Conservation (phyloP, 2,113 vertebrate species). For the Colaptes auratus region DNA sequence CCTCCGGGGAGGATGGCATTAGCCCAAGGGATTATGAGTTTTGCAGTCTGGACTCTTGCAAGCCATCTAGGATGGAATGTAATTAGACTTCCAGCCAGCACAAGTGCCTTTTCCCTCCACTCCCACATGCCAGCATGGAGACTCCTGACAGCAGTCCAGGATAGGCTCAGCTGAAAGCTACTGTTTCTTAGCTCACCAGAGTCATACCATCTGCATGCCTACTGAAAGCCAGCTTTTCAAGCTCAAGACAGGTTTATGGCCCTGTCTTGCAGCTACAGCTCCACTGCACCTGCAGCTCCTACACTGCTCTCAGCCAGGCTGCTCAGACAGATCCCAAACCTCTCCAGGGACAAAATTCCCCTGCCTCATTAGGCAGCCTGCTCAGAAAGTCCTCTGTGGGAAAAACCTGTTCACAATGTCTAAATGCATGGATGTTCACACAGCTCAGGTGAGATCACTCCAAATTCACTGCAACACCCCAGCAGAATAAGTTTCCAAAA, state of each 20-base stretch:
- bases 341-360: not conserved
- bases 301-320: rapidly evolving
- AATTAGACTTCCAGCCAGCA: not conserved
- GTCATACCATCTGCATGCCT: not conserved
- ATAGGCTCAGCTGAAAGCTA: not conserved
- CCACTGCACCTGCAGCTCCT: not conserved
- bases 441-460: not conserved
- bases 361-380: not conserved
- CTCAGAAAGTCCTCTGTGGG: not conserved
- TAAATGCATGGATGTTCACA: not conserved
- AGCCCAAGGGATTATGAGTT: not conserved
- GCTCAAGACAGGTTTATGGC: not conserved
- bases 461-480: not conserved
- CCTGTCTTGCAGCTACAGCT: not conserved
- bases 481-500: not conserved
- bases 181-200: not conserved
- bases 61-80: not conserved
- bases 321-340: not conserved
- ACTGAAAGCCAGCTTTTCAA: not conserved
- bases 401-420: not conserved
- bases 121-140: not conserved
- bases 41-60: not conserved
- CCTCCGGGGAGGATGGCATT: not conserved
- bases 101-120: not conserved
- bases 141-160: not conserved